Evolutionary conservation across 1,140 invertebrate genomes (phyloP).

Genomic region (Neodiprion lecontei): DNA sequence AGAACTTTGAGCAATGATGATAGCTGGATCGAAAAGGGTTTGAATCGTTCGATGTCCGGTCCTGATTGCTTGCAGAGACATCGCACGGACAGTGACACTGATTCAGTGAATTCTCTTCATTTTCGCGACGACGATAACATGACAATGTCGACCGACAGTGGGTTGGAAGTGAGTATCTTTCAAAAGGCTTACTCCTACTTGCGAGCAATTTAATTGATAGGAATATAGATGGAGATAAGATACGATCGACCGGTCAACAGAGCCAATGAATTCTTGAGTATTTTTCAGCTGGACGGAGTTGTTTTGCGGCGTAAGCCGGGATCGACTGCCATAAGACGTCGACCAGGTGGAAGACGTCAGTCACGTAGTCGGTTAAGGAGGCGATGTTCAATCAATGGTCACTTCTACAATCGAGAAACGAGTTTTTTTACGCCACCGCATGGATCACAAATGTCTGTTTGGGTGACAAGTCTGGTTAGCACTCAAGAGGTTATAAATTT

Average conservation of each 20-base stretch:
- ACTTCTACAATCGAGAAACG: slow-evolving; percentile 88
- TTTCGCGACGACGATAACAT: slow-evolving; percentile 60
- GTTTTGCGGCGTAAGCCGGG: slow-evolving; percentile 62
- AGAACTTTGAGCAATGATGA: slow-evolving; percentile 57
- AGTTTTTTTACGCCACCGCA: slow-evolving; percentile 86
- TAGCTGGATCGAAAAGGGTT: slow-evolving; percentile 61
- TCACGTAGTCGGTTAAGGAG: slow-evolving; percentile 75
- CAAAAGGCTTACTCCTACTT: too few species aligned
- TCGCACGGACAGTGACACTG: slow-evolving; percentile 54
- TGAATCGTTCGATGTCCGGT: slow-evolving; percentile 73
- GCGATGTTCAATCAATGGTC: slow-evolving; percentile 87
- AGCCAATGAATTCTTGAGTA: slow-evolving; percentile 18
- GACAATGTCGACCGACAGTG: slow-evolving; percentile 60
- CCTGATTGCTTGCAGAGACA: slow-evolving; percentile 70
- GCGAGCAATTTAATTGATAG: too few species aligned
- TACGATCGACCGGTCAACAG: too few species aligned
- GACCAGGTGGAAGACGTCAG: slow-evolving; percentile 70
- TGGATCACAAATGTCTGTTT: slow-evolving; percentile 86
- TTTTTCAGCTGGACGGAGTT: slow-evolving; percentile 50
- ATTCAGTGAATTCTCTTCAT: slow-evolving; percentile 56
- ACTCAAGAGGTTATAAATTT: slow-evolving; percentile 85
- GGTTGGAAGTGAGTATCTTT: slow-evolving; percentile 50
- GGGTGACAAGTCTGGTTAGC: slow-evolving; percentile 82
- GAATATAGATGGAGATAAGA: slow-evolving; percentile 6
- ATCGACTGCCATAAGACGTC: slow-evolving; percentile 73